Conservation (phyloP, 2,888 invertebrate genomes). For the Eilema depressum region DNA sequence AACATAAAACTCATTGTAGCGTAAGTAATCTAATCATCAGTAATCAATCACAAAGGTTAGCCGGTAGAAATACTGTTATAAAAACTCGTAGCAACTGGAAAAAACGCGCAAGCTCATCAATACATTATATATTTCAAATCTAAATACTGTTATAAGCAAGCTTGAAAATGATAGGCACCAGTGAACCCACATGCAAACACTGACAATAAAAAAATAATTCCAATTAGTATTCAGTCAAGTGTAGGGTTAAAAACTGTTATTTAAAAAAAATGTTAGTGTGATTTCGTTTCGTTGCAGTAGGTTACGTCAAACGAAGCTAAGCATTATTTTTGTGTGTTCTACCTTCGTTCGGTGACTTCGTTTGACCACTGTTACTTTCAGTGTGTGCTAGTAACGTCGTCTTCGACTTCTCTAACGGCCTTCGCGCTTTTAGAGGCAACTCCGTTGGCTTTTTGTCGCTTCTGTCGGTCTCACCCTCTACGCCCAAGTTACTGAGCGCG, state of each 20-base stretch:
- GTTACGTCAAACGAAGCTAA: slow-evolving; percentile 85
- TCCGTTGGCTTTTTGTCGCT: slow-evolving; percentile 80
- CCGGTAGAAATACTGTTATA: background rate
- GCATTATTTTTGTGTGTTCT: slow-evolving; percentile 71
- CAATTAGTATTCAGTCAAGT: slow-evolving; percentile 57
- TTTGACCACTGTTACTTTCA: slow-evolving; percentile 83
- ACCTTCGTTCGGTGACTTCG: slow-evolving; percentile 82
- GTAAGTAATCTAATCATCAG: too few relatives aligned
- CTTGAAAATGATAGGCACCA: slow-evolving; percentile 44
- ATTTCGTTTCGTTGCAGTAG: slow-evolving; percentile 69
- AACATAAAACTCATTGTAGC: background rate
- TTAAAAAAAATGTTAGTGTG: slow-evolving; percentile 51
- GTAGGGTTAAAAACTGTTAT: slow-evolving; percentile 49
- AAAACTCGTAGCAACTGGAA: background rate
- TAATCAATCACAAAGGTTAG: background rate
- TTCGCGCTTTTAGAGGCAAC: slow-evolving; percentile 79
- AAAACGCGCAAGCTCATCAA: slow-evolving; percentile 25
- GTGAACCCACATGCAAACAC: slow-evolving; percentile 79
- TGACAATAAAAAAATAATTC: slow-evolving; percentile 58
- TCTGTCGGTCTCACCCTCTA: slow-evolving; percentile 79
- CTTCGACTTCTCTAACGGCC: slow-evolving; percentile 84
- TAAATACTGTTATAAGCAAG: slow-evolving; percentile 34
- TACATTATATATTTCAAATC: slow-evolving; percentile 15
- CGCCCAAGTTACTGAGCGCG: slow-evolving; percentile 86
- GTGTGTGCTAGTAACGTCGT: slow-evolving; percentile 83